These are phyloP conservation scores for Epinephelus awoara DNA, from an alignment of 2,797 vertebrate species.

Conservation along the genomic window DNA sequence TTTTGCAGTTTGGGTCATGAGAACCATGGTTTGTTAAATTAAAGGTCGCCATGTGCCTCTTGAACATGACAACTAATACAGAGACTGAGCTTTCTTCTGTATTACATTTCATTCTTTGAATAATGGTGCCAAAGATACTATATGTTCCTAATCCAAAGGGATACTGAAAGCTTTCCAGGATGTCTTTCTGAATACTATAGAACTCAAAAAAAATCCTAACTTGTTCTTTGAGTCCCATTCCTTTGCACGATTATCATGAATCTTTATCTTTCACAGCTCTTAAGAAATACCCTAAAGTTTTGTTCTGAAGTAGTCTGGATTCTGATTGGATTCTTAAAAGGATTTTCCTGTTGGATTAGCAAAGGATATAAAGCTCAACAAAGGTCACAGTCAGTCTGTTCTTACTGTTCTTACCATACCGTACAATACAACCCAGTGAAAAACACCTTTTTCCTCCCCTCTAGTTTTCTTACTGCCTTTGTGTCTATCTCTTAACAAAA, in stretches of 20 bases:
- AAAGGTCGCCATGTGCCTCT: neutral
- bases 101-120: constrained; percentile 5
- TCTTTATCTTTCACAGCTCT: constrained; percentile 16
- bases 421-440: neutral
- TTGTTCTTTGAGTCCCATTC: neutral
- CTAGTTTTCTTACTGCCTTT: neutral
- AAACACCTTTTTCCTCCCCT: neutral
- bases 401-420: neutral
- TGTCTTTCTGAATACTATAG: neutral
- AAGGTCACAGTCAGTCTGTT: constrained; percentile 3
- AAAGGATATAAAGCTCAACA: neutral
- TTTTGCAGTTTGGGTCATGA: neutral
- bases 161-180: constrained; percentile 21
- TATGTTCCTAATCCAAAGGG: neutral
- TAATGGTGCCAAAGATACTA: neutral
- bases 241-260: neutral
- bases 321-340: constrained; percentile 17
- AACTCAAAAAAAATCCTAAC: neutral
- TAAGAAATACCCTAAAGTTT: constrained; percentile 11
- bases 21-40: neutral
- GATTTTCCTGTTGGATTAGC: constrained; percentile 14
- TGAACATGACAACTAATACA: neutral
- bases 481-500: constrained; percentile 1
- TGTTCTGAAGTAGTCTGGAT: constrained; percentile 1
- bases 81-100: neutral